These are phyloP conservation scores for Falco peregrinus DNA, from an alignment of 2,797 vertebrate species.

Conservation along the genomic window DNA sequence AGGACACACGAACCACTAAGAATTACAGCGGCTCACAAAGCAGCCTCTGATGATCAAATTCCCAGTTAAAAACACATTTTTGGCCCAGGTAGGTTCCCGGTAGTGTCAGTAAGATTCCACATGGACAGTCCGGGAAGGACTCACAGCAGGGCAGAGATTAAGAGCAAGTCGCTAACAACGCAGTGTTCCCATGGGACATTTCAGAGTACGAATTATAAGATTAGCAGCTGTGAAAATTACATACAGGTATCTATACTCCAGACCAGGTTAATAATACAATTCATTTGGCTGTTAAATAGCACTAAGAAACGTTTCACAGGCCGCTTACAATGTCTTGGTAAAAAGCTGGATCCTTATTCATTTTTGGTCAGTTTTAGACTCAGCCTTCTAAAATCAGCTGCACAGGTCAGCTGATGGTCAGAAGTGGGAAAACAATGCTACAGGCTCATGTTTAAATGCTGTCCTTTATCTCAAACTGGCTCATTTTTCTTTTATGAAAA, in stretches of 20 bases:
- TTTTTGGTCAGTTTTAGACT: not conserved
- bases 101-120: not conserved
- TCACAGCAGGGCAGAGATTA: not conserved
- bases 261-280: not conserved
- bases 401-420: not conserved
- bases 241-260: not conserved
- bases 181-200: not conserved
- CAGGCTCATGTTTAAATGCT: not conserved
- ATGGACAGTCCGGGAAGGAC: not conserved
- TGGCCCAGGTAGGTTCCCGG: not conserved
- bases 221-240: not conserved
- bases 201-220: not conserved
- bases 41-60: not conserved
- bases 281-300: not conserved
- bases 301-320: not conserved
- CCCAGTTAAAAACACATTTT: not conserved
- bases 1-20: not conserved
- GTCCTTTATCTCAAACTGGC: not conserved
- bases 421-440: not conserved
- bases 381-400: not conserved
- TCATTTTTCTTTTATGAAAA: not conserved
- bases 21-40: not conserved
- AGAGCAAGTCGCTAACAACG: not conserved
- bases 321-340: not conserved
- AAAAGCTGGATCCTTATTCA: not conserved